Base-by-base conservation (phyloP, 2,797 vertebrate species). In the Philypnodon macrostomus region DNA sequence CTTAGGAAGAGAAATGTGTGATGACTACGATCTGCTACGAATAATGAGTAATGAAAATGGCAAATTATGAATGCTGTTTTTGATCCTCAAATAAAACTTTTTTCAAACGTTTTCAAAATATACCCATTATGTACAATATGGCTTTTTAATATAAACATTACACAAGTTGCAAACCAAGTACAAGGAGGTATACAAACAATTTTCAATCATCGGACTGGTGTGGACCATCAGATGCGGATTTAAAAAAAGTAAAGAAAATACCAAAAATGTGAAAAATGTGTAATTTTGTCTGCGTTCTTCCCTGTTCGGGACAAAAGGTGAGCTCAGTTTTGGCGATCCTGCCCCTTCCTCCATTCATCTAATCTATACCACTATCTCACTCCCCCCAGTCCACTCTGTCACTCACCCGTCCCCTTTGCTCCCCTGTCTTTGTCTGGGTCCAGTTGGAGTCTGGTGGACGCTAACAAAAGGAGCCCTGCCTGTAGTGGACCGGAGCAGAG, bases 381-480 rank as follows among this genome's bases (percentile, higher is more conserved):
- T 27, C 48, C 56, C 40, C 68, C 73, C 77, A 84, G 77, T 67
- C 55, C 53, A 17, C 60, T 55, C 44, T 51, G 46, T 84, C 88
- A 63, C 58, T 58, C 70, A 50, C 39, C 70, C 33, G 42, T 73
- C 70, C 5, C 60, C 60, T 54, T 74, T 59, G 59, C 76, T 83
- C 75, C 81, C 83, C 83, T 55, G 85, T 73, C 86, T 92, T 92
- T 92, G 90, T 93, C 84, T 83, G 37, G 33, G 66, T 83, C 86
- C 66, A 75, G 80, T 80, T 84, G 86, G 88, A 86, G 83, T 76
- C 77, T 84, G 86, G 53, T 29, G 1, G 62, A 58, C 33, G 36
- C 62, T 51, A 55, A 77, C 76, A 81, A 83, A 83, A 70, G n/a
- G 75, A 74, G 59, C 16, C 23, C 58, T 32, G 56, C 53, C 73